Evolutionary conservation across 2,113 vertebrate species (phyloP).

Genomic region (Caretta caretta): DNA sequence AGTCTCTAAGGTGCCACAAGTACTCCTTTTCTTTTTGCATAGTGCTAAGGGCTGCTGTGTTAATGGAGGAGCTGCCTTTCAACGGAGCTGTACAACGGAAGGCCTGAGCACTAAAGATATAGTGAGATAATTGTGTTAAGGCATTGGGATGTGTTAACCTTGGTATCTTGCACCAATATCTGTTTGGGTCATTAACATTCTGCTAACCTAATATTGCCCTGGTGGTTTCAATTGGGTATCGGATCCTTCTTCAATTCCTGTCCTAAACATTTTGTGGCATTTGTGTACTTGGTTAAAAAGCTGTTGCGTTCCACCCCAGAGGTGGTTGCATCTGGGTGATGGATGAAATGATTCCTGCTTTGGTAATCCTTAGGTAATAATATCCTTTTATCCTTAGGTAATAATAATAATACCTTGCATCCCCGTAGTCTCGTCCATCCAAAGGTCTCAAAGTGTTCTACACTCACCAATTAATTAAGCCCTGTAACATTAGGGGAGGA

Average conservation of each 20-base stretch:
- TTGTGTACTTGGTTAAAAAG: neutral
- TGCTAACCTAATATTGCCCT: neutral
- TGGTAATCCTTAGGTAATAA: neutral
- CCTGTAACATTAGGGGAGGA: neutral
- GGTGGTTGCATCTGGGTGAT: rapidly evolving
- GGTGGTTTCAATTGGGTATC: neutral
- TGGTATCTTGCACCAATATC: rapidly evolving
- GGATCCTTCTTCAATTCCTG: neutral
- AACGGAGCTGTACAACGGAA: slow-evolving; percentile 7
- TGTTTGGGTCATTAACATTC: neutral
- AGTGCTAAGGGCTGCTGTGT: neutral
- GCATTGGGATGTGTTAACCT: neutral
- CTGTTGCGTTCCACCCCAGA: neutral
- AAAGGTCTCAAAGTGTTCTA: neutral
- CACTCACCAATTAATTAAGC: neutral
- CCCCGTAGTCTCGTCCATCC: neutral
- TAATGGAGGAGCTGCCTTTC: neutral
- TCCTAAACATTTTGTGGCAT: neutral
- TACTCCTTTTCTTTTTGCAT: neutral
- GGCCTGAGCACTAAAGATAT: neutral
- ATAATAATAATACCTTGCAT: neutral
- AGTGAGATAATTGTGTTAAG: slow-evolving; percentile 31
- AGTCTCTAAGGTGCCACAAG: too few relatives aligned
- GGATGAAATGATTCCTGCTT: neutral
- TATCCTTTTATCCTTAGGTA: neutral